phyloP scores from a whole-genome alignment of 1,140 invertebrate genomes.

The Aphelinus atriplicis region DNA sequence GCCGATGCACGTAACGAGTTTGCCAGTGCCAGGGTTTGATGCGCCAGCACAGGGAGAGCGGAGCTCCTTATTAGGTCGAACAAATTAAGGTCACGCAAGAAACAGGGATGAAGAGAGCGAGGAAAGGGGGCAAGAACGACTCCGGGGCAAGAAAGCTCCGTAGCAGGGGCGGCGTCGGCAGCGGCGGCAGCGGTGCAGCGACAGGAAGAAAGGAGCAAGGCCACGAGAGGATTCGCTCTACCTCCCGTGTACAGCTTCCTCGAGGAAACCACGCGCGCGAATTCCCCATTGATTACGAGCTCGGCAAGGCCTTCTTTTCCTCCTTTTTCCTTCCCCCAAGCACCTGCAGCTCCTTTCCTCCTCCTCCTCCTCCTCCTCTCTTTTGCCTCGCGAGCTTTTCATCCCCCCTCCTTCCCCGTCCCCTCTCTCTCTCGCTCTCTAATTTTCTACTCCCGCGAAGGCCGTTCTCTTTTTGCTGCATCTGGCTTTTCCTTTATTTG shows the following conservation, averaged over 20 bases:
- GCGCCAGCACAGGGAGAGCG: neutral
- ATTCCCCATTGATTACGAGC: conserved; percentile 31
- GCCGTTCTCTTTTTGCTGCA: neutral
- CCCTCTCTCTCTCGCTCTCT: conserved; percentile 8
- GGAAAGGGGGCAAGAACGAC: neutral
- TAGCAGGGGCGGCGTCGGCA: too few species aligned
- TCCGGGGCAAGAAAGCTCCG: too few species aligned
- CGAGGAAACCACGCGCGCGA: conserved; percentile 6
- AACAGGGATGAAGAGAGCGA: conserved; percentile 3
- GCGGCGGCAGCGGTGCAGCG: too few species aligned
- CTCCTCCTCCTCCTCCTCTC: neutral
- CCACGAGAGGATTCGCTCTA: conserved; percentile 11
- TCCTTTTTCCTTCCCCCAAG: neutral
- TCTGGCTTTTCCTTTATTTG: conserved; percentile 30
- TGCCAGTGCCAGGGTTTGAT: conserved; percentile 21
- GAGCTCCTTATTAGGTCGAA: conserved; percentile 31
- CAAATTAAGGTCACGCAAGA: conserved; percentile 40
- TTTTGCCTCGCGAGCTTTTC: neutral
- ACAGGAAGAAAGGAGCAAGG: neutral
- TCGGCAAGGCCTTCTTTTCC: conserved; percentile 4
- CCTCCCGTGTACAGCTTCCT: neutral
- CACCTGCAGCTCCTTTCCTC: neutral
- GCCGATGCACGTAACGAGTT: conserved; percentile 38
- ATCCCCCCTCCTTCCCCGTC: neutral
- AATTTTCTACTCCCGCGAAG: conserved; percentile 17